Conservation (phyloP, 2,797 vertebrate genomes). For the Chaetodon trifasciatus region DNA sequence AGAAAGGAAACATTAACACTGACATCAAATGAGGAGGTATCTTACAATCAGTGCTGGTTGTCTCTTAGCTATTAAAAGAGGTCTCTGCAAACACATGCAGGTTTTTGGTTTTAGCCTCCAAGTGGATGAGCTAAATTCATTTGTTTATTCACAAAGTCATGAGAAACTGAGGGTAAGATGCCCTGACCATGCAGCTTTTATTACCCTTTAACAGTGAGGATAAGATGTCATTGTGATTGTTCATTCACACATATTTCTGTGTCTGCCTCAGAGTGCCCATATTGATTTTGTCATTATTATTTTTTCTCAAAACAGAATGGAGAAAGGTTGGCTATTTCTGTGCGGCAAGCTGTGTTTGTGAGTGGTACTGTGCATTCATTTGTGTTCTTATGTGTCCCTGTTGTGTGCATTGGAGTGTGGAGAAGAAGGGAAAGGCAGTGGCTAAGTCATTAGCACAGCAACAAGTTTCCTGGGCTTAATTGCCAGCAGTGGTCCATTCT, state of each 20-base stretch:
- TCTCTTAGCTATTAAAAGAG: background rate
- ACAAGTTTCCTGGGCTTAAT: conserved; percentile 18
- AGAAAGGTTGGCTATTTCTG: conserved; percentile 6
- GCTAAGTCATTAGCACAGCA: conserved; percentile 39
- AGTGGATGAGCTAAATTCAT: background rate
- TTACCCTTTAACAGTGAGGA: background rate
- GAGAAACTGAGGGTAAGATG: background rate
- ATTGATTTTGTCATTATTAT: conserved; percentile 33
- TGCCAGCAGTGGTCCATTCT: conserved; percentile 18
- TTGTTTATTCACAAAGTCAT: too few relatives aligned
- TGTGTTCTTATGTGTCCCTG: conserved; percentile 29
- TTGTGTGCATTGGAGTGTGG: conserved; percentile 26
- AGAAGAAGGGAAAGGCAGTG: conserved; percentile 7
- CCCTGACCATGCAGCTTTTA: background rate
- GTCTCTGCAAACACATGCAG: background rate
- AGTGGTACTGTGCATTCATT: conserved; percentile 25
- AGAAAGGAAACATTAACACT: background rate
- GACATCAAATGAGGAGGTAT: background rate
- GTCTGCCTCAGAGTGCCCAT: background rate
- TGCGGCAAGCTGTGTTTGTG: conserved; percentile 33
- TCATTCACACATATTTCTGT: conserved; percentile 4
- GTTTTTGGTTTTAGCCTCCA: background rate
- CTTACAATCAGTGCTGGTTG: background rate
- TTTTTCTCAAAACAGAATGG: conserved; percentile 13
- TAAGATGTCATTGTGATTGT: conserved; percentile 5